Evolutionary conservation across 2,888 invertebrate species (phyloP), one percentile per base, ranked within the genome.

Genomic region (Netelia fuscicornis): DNA sequence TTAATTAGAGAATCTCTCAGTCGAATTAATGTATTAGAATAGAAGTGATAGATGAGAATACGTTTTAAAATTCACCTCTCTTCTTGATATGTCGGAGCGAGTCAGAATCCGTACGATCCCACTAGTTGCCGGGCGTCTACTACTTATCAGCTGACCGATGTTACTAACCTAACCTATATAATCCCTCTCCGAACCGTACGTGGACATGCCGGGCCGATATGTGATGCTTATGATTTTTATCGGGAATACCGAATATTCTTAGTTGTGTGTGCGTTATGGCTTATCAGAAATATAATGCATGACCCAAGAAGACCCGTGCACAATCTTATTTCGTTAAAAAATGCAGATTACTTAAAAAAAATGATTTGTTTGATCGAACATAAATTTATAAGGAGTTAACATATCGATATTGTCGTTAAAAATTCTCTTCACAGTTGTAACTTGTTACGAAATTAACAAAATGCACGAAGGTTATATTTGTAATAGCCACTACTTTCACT

Each of bases 121-220:
- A 68, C 70, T 30, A 65, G 70, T 80, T 80, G 52, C 64, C 76
- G 75, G 79, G 83, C 74, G 75, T 74, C 70, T 71, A 79, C 65
- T 42, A 76, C 64, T 80, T 76, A 62, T 84, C 64, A 65, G 71
- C 81, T 81, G 75, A 76, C 81, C 75, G 20, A 62, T 56, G 81
- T 56, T 54, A 64, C 68, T 70, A 81, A 70, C 75, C 75, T 58
- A 42, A 76, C 37, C 70, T 30, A 17, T 54, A 20, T 37, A 30
- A 25, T 70, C n/a, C 30, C 54, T 52, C 11, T 9, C 48, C 52
- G n/a, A 9, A 37, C n/a, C 37, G 30, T 20, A 13, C n/a, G 8
- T 9, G 48, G 30, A 25, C 17, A 52, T 52, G 17, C 42, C 17
- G 54, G n/a, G 54, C 5, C 1, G 54, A 54, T 54, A 54, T 54